A percentile compares a stretch with the other conserved stretches of the same genome.
phyloP scores from a whole-genome alignment of 2,888 invertebrate genomes.

The Rhamnusium bicolor region DNA sequence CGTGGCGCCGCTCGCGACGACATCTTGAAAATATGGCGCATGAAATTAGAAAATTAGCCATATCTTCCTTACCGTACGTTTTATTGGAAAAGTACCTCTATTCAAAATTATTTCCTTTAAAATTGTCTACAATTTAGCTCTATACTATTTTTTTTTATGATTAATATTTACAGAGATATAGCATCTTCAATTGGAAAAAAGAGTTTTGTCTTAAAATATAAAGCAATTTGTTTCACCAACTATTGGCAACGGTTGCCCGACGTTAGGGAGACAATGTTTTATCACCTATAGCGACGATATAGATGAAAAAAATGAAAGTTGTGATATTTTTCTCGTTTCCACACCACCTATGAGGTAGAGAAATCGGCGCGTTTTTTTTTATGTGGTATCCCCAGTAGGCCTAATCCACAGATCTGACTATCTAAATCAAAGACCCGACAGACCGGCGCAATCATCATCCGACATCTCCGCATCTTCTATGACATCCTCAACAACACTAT shows the following conservation, averaged over 20 bases:
- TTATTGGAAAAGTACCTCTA: not conserved
- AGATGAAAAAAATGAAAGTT: not conserved
- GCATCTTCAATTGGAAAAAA: too few species aligned
- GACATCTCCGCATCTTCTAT: too few species aligned
- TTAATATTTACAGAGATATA: not conserved
- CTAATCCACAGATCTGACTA: not conserved
- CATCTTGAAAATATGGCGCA: not conserved
- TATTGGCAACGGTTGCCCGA: not conserved
- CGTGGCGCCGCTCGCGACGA: not conserved
- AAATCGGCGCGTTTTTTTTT: not conserved
- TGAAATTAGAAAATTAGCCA: slow-evolving; percentile 1
- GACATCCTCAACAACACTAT: too few species aligned
- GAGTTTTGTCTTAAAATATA: not conserved
- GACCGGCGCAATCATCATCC: too few species aligned
- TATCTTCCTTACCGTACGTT: slow-evolving; percentile 1
- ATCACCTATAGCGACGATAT: not conserved
- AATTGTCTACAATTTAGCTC: slow-evolving; percentile 1
- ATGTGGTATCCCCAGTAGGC: not conserved
- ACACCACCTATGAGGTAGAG: slow-evolving; percentile 1
- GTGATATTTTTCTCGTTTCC: slow-evolving; percentile 1
- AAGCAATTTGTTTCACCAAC: not conserved
- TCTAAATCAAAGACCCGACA: too few species aligned
- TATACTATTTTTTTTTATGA: not conserved
- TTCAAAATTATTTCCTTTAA: not conserved
- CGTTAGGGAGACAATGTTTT: not conserved